Conservation (phyloP, 1,140 invertebrate genomes). For the Orchesella cincta region DNA sequence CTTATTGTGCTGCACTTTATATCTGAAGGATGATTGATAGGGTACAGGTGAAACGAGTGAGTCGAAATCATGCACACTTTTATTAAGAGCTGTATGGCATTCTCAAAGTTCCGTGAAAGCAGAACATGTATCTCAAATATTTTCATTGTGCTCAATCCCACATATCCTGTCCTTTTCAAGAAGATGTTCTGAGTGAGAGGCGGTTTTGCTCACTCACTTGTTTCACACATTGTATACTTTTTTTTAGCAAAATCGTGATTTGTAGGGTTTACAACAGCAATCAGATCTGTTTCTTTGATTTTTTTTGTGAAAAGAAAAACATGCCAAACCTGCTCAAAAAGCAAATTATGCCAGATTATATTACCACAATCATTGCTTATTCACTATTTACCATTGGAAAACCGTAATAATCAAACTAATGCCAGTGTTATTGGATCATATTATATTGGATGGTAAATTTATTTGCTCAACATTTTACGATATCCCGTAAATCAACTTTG, state of each 20-base stretch:
- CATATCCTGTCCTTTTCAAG: constrained; percentile 3
- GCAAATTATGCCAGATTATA: background rate
- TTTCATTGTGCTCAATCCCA: background rate
- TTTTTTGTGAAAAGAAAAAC: constrained; percentile 5
- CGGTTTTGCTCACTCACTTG: too few species aligned
- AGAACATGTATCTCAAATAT: background rate
- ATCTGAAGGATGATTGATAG: constrained; percentile 19
- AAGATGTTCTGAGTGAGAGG: too few species aligned
- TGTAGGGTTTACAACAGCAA: constrained; percentile 24
- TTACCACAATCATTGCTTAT: constrained; percentile 6
- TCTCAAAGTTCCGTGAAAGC: constrained; percentile 17
- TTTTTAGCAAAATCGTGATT: constrained; percentile 22
- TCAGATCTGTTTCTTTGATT: constrained; percentile 24
- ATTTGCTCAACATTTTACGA: background rate
- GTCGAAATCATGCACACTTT: background rate
- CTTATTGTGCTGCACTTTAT: background rate
- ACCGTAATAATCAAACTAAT: background rate
- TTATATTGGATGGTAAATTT: background rate
- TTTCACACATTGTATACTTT: constrained; percentile 26
- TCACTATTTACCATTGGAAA: background rate
- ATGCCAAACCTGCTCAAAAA: background rate
- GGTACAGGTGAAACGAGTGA: constrained; percentile 23
- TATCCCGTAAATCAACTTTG: background rate
- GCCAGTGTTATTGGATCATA: constrained; percentile 10
- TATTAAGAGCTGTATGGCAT: background rate